These are phyloP conservation scores for Epicauta chinensis DNA, from an alignment of 1,140 invertebrate species.

Conservation along the genomic window DNA sequence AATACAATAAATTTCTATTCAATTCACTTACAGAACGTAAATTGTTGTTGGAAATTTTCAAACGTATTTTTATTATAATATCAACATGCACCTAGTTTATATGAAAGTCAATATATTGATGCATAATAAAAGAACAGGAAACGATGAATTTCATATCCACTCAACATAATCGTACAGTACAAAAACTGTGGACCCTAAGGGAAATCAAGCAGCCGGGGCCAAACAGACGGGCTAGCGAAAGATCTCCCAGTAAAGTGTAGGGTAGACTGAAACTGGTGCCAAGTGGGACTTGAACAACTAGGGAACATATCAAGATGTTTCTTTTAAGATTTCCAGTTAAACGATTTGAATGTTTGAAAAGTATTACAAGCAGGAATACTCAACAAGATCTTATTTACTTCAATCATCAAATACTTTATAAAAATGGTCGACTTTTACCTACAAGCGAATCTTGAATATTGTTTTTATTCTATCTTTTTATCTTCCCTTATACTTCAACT, in stretches of 20 bases:
- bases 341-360: conserved; percentile 11
- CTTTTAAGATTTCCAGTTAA: conserved; percentile 22
- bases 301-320: conserved; percentile 21
- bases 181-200: conserved; percentile 37
- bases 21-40: no score
- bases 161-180: conserved; percentile 40
- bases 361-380: background rate
- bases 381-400: background rate
- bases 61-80: background rate
- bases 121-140: conserved; percentile 17
- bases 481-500: no score
- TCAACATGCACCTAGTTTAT: background rate
- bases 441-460: background rate
- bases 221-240: conserved; percentile 16
- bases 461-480: no score
- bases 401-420: background rate
- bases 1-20: no score
- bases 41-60: background rate
- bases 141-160: conserved; percentile 41
- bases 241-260: conserved; percentile 6
- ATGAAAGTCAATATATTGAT: conserved; percentile 16
- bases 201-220: conserved; percentile 36
- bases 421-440: background rate
- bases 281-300: conserved; percentile 24
- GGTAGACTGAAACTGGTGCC: conserved; percentile 22